Conservation (phyloP, 2,113 vertebrate genomes). For the Clupea harengus region DNA sequence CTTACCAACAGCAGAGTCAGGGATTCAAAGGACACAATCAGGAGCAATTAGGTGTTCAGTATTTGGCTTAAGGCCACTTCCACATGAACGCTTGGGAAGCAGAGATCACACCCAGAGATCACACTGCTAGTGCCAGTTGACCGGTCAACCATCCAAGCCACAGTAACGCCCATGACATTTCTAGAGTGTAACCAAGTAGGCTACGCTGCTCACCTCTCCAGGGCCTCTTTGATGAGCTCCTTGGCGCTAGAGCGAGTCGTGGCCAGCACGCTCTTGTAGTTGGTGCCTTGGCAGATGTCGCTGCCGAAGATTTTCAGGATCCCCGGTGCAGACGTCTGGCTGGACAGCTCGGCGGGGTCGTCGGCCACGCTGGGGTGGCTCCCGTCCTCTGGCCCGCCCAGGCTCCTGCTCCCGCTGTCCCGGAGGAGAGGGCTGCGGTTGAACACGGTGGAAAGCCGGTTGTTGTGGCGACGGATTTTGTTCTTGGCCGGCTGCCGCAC, state of each 20-base stretch:
- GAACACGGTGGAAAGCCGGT: conserved; percentile 70
- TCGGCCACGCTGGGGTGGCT: conserved; percentile 38
- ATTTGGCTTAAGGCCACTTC: neutral
- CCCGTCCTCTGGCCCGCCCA: conserved; percentile 15
- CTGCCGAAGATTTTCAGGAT: conserved; percentile 77
- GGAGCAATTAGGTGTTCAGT: neutral
- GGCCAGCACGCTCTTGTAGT: conserved; percentile 77
- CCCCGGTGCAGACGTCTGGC: conserved; percentile 70
- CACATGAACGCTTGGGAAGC: neutral
- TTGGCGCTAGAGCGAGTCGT: conserved; percentile 70
- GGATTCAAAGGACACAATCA: too few species aligned
- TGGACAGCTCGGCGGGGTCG: conserved; percentile 69
- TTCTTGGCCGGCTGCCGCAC: conserved; percentile 75
- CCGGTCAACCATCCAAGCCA: neutral
- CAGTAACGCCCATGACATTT: neutral
- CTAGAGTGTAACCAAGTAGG: neutral
- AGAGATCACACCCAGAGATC: neutral
- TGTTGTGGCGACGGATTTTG: conserved; percentile 77
- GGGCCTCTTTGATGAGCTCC: conserved; percentile 75
- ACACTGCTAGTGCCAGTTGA: neutral
- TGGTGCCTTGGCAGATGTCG: conserved; percentile 72
- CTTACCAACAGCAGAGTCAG: too few species aligned
- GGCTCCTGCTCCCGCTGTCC: conserved; percentile 39
- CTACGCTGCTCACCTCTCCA: conserved; percentile 67
- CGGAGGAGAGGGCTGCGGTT: conserved; percentile 63